Evolutionary conservation across 2,888 invertebrate species (phyloP).

Genomic region (Eurytoma californica): DNA sequence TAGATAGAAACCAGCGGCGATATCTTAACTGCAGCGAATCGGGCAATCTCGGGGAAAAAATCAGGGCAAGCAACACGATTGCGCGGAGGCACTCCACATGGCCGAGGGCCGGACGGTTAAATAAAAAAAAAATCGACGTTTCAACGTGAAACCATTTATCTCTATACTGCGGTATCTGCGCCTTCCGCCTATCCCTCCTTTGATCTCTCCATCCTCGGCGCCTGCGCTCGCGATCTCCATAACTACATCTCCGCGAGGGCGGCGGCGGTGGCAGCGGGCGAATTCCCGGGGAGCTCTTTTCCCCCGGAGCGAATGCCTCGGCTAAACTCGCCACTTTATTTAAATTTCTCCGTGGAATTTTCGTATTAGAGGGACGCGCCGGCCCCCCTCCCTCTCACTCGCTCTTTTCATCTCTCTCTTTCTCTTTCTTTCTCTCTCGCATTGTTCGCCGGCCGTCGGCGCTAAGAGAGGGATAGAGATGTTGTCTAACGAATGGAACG

Average conservation of each 20-base stretch:
- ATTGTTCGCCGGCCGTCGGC: background rate
- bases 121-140: background rate
- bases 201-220: conserved; percentile 4
- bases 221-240: background rate
- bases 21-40: too few species aligned
- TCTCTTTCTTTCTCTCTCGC: background rate
- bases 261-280: background rate
- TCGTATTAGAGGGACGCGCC: conserved; percentile 60
- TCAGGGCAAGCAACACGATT: too few species aligned
- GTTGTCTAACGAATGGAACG: conserved; percentile 43
- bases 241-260: background rate
- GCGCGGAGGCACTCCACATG: background rate
- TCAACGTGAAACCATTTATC: conserved; percentile 43
- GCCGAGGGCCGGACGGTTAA: background rate
- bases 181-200: background rate
- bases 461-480: conserved; percentile 21
- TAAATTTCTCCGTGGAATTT: conserved; percentile 68
- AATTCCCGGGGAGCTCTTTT: conserved; percentile 24
- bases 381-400: background rate
- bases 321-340: conserved; percentile 68
- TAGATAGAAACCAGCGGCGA: too few species aligned
- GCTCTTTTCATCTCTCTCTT: background rate
- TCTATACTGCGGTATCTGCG: background rate
- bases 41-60: too few species aligned
- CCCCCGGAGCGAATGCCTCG: conserved; percentile 35